Percentiles rank a stretch among this genome's conserved stretches.
phyloP scores from a whole-genome alignment of 30 jellyfish, hydroid and myxozoan species.

The Mastigias papua region DNA sequence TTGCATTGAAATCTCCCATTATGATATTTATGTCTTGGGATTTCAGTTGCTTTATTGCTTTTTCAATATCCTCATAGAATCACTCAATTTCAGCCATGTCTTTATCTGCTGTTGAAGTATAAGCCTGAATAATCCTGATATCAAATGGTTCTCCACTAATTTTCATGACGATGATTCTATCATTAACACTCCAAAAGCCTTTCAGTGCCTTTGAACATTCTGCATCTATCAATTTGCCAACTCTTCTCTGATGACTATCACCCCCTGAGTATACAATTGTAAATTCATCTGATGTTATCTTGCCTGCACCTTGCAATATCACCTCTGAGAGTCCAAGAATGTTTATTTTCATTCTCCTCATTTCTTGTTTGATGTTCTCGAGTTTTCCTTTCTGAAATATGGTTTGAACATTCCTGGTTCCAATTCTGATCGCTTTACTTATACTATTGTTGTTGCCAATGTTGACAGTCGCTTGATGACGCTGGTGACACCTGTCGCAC shows the following conservation, averaged over 20 bases:
- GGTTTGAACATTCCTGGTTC: slow-evolving; percentile 46
- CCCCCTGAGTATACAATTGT: slow-evolving; percentile 1
- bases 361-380: slow-evolving; percentile 12
- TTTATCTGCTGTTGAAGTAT: slow-evolving; percentile 42
- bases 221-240: neutral
- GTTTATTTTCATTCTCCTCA: slow-evolving; percentile 19
- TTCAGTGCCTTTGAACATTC: slow-evolving; percentile 4
- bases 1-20: slow-evolving; percentile 16
- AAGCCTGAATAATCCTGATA: slow-evolving; percentile 24
- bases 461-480: slow-evolving; percentile 4
- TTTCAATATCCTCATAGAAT: slow-evolving; percentile 42
- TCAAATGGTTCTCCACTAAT: slow-evolving; percentile 31
- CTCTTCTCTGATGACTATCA: slow-evolving; percentile 12
- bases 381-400: slow-evolving; percentile 36
- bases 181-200: slow-evolving; percentile 4
- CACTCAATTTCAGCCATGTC: slow-evolving; percentile 8
- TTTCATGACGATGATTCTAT: slow-evolving; percentile 32
- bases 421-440: neutral
- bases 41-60: slow-evolving; percentile 2
- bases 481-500: slow-evolving; percentile 12
- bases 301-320: slow-evolving; percentile 7
- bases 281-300: neutral
- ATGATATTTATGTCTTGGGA: neutral
- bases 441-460: neutral
- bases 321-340: slow-evolving; percentile 3